Evolutionary conservation across 2,113 vertebrate genomes (phyloP).

Genomic region (Plotosus lineatus): DNA sequence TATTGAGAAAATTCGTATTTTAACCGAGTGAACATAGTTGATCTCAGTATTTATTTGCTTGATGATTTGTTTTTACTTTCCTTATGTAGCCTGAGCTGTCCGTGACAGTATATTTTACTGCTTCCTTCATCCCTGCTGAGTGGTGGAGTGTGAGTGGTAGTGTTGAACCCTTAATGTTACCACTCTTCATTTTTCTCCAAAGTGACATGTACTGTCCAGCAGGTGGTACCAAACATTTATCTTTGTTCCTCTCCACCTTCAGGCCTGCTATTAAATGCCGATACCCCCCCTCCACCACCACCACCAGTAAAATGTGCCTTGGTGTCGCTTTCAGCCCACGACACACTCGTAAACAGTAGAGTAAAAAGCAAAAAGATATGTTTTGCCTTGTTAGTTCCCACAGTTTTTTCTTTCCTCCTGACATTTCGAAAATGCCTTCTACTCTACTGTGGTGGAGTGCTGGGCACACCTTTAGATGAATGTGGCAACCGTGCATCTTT

Average conservation of each 20-base stretch:
- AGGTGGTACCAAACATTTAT: conserved; percentile 71
- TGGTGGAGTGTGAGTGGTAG: not conserved
- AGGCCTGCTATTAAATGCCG: conserved; percentile 44
- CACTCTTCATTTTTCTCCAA: conserved; percentile 52
- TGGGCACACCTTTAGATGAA: conserved; percentile 20
- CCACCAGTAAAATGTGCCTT: conserved; percentile 26
- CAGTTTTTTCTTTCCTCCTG: conserved; percentile 28
- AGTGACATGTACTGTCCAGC: conserved; percentile 64
- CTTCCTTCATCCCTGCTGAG: conserved; percentile 36
- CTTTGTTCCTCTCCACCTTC: conserved; percentile 51
- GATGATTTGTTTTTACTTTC: no score
- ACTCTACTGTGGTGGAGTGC: conserved; percentile 9
- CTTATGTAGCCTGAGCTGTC: not conserved
- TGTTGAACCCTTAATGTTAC: conserved; percentile 32
- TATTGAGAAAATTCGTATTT: not conserved
- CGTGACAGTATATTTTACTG: conserved; percentile 7
- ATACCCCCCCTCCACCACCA: not conserved
- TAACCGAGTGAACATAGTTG: no score
- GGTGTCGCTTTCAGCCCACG: conserved; percentile 40
- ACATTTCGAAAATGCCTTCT: conserved; percentile 49
- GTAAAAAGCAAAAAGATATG: conserved; percentile 40
- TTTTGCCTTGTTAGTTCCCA: conserved; percentile 44
- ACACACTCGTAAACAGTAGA: conserved; percentile 42
- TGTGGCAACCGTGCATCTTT: conserved; percentile 53
- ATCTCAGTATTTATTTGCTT: no score